Evolutionary conservation across 2,797 vertebrate genomes (phyloP).

Genomic region (Cyclopterus lumpus): DNA sequence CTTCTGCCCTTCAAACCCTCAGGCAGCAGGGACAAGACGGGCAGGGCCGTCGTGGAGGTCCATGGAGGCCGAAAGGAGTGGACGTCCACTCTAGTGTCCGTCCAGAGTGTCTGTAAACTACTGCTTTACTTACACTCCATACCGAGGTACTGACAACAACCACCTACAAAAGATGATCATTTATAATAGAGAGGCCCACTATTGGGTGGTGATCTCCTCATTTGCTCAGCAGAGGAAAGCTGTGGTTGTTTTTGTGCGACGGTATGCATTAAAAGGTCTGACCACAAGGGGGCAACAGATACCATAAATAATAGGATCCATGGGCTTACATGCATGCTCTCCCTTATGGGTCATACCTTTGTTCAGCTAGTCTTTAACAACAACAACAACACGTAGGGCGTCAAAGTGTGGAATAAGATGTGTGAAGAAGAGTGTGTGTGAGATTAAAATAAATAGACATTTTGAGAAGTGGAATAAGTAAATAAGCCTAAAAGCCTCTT

Average conservation of each 20-base stretch:
- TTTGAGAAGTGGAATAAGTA: conserved; percentile 6
- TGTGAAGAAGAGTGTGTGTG: conserved; percentile 18
- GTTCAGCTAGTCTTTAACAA: neutral
- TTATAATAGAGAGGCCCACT: neutral
- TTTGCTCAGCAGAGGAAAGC: neutral
- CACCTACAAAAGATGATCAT: neutral
- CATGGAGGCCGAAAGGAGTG: conserved; percentile 82
- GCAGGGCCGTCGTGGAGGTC: conserved; percentile 90
- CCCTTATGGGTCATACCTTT: neutral
- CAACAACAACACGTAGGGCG: neutral
- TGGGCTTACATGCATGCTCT: neutral
- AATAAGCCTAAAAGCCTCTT: conserved; percentile 7
- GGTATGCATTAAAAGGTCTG: conserved; percentile 1
- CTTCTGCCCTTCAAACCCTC: conserved; percentile 16
- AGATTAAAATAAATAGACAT: conserved; percentile 14
- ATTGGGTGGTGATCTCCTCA: neutral
- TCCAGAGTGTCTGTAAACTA: conserved; percentile 81
- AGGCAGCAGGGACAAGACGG: conserved; percentile 91
- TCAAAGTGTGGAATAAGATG: no score
- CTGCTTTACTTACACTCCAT: conserved; percentile 88
- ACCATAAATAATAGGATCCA: neutral
- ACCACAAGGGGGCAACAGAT: conserved; percentile 72
- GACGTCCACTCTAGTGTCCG: conserved; percentile 80
- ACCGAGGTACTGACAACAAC: conserved; percentile 84
- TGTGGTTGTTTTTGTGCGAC: neutral